phyloP scores from a whole-genome alignment of 2,113 vertebrate species.

The Gymnogyps californianus region DNA sequence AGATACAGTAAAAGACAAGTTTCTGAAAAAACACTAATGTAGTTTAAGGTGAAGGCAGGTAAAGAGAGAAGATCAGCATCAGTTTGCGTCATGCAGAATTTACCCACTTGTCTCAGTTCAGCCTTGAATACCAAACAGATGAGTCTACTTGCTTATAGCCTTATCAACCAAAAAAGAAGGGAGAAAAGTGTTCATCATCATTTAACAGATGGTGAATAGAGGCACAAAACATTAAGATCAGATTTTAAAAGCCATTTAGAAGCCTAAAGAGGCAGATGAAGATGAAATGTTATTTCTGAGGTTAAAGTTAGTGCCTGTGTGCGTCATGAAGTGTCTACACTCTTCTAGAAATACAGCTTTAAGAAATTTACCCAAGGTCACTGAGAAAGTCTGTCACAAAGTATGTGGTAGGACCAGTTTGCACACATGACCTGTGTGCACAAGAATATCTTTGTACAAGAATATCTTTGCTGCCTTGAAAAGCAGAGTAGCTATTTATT shows the following conservation, averaged over 20 bases:
- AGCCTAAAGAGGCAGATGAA: neutral
- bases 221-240: neutral
- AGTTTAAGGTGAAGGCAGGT: neutral
- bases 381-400: neutral
- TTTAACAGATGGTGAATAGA: constrained; percentile 16
- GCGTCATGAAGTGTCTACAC: accelerated
- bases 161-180: neutral
- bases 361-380: neutral
- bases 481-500: neutral
- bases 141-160: neutral
- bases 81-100: neutral
- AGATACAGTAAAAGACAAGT: neutral
- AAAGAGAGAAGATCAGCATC: neutral
- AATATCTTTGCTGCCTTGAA: neutral
- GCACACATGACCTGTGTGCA: neutral
- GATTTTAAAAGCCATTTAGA: constrained; percentile 12
- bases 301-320: neutral
- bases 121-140: neutral
- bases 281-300: neutral
- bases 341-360: neutral
- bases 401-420: neutral
- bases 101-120: neutral
- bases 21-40: neutral
- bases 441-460: neutral
- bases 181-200: neutral